phyloP scores from a whole-genome alignment of 2,113 vertebrate genomes.

The Leucosticte australis region DNA sequence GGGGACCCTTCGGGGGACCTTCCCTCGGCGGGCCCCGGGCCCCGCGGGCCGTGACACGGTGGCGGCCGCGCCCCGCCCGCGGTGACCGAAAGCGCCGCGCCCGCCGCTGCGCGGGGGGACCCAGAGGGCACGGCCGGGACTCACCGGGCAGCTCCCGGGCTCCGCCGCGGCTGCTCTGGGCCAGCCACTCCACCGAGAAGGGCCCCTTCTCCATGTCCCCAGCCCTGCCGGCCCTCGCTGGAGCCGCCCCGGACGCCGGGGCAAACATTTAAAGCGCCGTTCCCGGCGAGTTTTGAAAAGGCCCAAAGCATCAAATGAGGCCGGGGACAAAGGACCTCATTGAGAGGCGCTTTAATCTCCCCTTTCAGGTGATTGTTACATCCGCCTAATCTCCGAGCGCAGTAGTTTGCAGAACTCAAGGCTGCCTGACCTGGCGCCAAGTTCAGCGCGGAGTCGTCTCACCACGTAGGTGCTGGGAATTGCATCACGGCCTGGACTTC shows the following conservation, averaged over 20 bases:
- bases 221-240: neutral
- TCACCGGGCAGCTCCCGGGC: neutral
- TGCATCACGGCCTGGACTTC: neutral
- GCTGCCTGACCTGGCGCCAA: slow-evolving; percentile 54
- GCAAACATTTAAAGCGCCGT: slow-evolving; percentile 47
- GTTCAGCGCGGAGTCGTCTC: slow-evolving; percentile 1
- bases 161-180: slow-evolving; percentile 72
- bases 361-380: slow-evolving; percentile 64
- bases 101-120: neutral
- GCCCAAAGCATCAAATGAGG: slow-evolving; percentile 43
- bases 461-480: neutral
- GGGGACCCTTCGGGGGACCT: too few species aligned
- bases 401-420: neutral
- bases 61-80: neutral
- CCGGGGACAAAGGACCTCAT: slow-evolving; percentile 41
- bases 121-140: neutral
- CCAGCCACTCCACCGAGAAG: slow-evolving; percentile 85
- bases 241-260: neutral
- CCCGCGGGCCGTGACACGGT: neutral
- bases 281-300: neutral
- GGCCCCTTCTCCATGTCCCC: neutral
- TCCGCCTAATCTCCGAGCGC: slow-evolving; percentile 47
- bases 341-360: slow-evolving; percentile 57
- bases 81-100: neutral
- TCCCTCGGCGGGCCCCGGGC: neutral